Conservation (phyloP, 2,113 vertebrate genomes). For the Aegithalos caudatus region DNA sequence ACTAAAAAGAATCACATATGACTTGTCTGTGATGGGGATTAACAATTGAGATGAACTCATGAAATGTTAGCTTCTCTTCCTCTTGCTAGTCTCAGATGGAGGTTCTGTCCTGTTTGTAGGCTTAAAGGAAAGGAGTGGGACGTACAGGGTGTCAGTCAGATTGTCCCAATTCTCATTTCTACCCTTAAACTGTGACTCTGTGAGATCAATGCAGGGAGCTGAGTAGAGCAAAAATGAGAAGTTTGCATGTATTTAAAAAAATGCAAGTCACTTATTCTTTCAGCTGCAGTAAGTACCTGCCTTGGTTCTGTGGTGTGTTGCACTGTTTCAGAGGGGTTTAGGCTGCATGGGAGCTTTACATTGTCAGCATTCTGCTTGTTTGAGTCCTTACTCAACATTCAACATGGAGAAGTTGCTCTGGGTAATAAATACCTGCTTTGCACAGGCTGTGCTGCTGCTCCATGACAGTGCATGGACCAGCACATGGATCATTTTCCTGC, state of each 20-base stretch:
- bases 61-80: neutral
- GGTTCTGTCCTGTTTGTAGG: neutral
- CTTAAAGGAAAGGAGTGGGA: neutral
- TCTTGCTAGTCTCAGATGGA: neutral
- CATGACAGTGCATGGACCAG: too few relatives aligned
- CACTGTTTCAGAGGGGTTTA: neutral
- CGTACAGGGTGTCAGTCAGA: neutral
- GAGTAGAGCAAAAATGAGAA: neutral
- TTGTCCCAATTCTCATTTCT: neutral
- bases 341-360: accelerated
- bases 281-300: neutral
- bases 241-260: neutral
- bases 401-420: neutral
- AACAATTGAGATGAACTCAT: neutral
- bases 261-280: neutral
- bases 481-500: neutral
- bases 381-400: neutral
- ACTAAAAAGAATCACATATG: neutral
- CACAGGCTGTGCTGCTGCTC: neutral
- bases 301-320: neutral
- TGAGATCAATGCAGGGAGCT: neutral
- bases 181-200: neutral
- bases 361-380: neutral
- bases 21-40: neutral
- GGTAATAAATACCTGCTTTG: neutral